A percentile compares a stretch with the other conserved stretches of the same genome.
phyloP scores from a whole-genome alignment of 1,140 invertebrate species.

The Pogonomyrmex californicus region DNA sequence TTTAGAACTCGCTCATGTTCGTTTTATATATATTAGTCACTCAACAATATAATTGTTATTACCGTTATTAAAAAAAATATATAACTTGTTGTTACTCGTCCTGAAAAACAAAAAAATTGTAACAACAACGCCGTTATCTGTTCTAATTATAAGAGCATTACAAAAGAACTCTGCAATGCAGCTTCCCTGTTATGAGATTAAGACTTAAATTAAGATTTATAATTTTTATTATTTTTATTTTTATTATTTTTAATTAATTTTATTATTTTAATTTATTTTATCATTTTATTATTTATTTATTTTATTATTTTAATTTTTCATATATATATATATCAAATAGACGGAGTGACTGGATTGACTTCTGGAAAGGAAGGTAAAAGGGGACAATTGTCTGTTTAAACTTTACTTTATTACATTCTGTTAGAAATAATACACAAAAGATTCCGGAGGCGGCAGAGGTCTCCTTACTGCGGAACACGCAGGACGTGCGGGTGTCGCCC shows the following conservation, averaged over 20 bases:
- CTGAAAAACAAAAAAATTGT: no score
- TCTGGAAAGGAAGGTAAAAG: background rate
- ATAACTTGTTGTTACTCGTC: no score
- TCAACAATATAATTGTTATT: no score
- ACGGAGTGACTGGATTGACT: background rate
- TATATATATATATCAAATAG: background rate
- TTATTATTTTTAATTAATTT: no score
- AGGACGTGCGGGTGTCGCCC: constrained; percentile 43
- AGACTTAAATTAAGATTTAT: background rate
- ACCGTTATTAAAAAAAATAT: no score
- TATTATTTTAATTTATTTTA: no score
- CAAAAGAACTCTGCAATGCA: no score
- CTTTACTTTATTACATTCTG: constrained; percentile 73
- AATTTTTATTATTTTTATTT: no score
- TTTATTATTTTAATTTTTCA: background rate
- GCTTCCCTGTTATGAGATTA: background rate
- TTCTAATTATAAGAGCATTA: no score
- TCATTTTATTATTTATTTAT: background rate
- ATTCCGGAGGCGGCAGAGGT: constrained; percentile 65
- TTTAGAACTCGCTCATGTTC: no score
- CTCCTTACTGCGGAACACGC: constrained; percentile 60
- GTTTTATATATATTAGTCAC: no score
- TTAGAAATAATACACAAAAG: constrained; percentile 74
- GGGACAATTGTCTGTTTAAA: constrained; percentile 57
- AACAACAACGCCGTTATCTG: no score